Conservation (phyloP, 2,888 invertebrate species). For the Cheilosia grossa region DNA sequence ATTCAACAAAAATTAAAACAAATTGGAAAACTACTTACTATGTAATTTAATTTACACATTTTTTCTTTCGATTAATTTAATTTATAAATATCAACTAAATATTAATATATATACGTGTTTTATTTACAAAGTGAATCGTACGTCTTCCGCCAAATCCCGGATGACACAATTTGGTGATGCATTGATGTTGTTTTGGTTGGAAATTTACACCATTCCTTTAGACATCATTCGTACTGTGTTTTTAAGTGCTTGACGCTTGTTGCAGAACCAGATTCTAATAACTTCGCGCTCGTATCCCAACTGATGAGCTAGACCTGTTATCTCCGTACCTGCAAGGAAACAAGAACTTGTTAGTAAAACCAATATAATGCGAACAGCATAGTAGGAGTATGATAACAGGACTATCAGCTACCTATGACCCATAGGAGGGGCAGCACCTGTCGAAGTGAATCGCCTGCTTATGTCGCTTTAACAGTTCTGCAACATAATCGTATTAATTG, state of each 20-base stretch:
- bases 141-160: not conserved
- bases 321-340: conserved; percentile 92
- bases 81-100: conserved; percentile 48
- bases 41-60: conserved; percentile 28
- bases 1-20: conserved; percentile 29
- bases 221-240: conserved; percentile 99
- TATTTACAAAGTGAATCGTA: conserved; percentile 49
- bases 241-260: conserved; percentile 98
- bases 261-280: conserved; percentile 99
- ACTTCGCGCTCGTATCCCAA: conserved; percentile 98
- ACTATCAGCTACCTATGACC: too few species aligned
- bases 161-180: conserved; percentile 12
- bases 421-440: too few species aligned
- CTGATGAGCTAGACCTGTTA: conserved; percentile 97
- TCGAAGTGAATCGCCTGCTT: too few species aligned
- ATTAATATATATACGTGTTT: conserved; percentile 11
- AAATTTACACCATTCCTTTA: conserved; percentile 89
- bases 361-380: not conserved
- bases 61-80: conserved; percentile 37
- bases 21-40: conserved; percentile 11
- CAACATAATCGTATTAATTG: too few species aligned
- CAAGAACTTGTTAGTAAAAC: not conserved
- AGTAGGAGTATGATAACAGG: too few species aligned
- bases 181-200: not conserved
- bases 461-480: too few species aligned